Percentiles rank a stretch among this genome's conserved stretches.
These are phyloP conservation scores for Gisinianus flammeolus DNA, from an alignment of 2,888 invertebrate species.

Conservation along the genomic window DNA sequence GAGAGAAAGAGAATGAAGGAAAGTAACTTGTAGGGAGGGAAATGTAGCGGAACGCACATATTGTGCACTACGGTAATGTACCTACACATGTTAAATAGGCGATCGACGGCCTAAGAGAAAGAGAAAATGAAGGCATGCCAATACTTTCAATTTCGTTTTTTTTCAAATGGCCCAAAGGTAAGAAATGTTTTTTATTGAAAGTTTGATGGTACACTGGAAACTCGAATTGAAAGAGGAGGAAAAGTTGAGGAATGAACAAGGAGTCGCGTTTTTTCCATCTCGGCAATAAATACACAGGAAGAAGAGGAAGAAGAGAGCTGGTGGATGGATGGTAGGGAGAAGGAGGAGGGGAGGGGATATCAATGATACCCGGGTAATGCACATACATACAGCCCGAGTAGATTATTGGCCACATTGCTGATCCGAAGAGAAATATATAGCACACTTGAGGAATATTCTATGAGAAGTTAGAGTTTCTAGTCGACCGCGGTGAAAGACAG, in stretches of 20 bases:
- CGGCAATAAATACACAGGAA: too few species aligned
- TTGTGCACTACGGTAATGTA: too few species aligned
- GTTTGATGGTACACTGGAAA: constrained; percentile 1
- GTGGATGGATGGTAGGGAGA: neutral
- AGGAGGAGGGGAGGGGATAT: neutral
- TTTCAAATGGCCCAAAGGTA: constrained; percentile 5
- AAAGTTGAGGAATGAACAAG: too few species aligned
- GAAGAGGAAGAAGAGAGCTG: neutral
- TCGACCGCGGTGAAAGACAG: too few species aligned
- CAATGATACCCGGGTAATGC: too few species aligned
- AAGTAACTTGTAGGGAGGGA: too few species aligned
- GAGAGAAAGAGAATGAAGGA: too few species aligned
- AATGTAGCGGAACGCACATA: constrained; percentile 1
- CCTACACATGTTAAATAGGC: neutral
- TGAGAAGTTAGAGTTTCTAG: neutral
- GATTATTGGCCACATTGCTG: too few species aligned
- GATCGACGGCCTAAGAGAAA: neutral
- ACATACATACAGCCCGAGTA: too few species aligned
- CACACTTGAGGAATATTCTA: neutral
- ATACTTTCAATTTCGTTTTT: neutral
- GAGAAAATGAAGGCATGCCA: neutral
- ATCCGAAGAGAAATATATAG: too few species aligned
- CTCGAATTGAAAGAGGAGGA: neutral
- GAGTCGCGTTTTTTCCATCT: too few species aligned
- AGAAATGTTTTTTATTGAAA: constrained; percentile 8